Evolutionary conservation across 2,113 vertebrate genomes (phyloP).

Genomic region (Paradoxurus hermaphroditus): DNA sequence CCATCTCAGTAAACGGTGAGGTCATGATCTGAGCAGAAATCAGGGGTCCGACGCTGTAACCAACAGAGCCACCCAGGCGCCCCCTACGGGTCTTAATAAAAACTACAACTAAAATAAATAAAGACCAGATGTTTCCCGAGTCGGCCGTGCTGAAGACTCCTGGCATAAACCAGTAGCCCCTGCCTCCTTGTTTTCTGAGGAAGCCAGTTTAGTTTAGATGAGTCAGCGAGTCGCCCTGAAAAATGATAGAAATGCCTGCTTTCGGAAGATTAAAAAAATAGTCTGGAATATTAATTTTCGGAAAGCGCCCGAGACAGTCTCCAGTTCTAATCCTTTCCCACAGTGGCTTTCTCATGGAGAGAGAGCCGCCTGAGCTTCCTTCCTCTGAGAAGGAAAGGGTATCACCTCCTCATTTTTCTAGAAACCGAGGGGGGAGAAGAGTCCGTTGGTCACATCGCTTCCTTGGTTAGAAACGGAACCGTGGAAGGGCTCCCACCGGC

Average conservation of each 20-base stretch:
- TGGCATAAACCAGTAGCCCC: not conserved
- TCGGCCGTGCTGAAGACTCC: not conserved
- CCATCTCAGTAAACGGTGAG: too few species aligned
- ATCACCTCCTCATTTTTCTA: not conserved
- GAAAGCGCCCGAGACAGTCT: not conserved
- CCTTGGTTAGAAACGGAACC: not conserved
- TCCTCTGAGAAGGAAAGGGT: not conserved
- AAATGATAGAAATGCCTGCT: not conserved
- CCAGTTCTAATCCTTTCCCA: not conserved
- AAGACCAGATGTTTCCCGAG: not conserved
- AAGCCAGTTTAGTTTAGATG: not conserved
- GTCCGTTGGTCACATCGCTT: not conserved
- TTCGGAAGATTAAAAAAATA: not conserved
- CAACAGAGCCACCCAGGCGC: too few species aligned
- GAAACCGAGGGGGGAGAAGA: not conserved
- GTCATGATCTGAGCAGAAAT: too few species aligned
- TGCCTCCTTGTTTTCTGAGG: not conserved
- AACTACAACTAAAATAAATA: not conserved
- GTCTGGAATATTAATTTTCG: constrained; percentile 6
- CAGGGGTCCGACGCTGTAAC: too few species aligned
- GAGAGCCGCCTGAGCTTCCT: not conserved
- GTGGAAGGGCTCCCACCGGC: not conserved
- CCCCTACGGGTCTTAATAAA: not conserved
- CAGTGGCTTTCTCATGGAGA: not conserved
- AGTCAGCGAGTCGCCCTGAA: not conserved